Percentiles rank a stretch among this genome's conserved stretches.
phyloP scores from a whole-genome alignment of 1,140 invertebrate species.

The Caenorhabditis latens region DNA sequence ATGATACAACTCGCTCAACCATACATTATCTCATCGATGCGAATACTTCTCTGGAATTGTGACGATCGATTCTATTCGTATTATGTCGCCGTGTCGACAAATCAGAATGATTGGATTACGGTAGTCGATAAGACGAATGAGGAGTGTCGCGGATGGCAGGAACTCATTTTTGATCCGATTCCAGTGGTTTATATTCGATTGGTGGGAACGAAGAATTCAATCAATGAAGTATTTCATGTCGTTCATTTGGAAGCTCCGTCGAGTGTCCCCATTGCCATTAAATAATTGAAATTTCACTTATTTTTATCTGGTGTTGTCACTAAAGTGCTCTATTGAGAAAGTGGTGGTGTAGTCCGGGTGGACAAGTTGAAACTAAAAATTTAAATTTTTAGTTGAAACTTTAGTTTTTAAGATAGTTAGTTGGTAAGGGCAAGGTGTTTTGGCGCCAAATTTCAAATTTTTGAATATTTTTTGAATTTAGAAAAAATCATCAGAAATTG shows the following conservation, averaged over 20 bases:
- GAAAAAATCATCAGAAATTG: too few relatives aligned
- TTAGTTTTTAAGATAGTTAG: too few relatives aligned
- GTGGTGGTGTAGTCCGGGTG: too few relatives aligned
- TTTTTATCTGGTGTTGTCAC: too few relatives aligned
- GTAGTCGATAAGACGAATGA: constrained; percentile 85
- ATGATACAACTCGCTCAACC: constrained; percentile 95
- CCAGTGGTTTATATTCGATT: constrained; percentile 94
- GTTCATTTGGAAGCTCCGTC: constrained; percentile 95
- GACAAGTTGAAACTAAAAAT: too few relatives aligned
- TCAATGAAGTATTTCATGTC: constrained; percentile 90
- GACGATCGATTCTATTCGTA: constrained; percentile 96
- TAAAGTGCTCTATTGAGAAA: too few relatives aligned
- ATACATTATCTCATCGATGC: constrained; percentile 90
- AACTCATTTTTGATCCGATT: constrained; percentile 85
- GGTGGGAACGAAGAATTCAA: constrained; percentile 62
- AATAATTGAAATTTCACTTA: not conserved
- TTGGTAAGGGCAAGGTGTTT: too few relatives aligned
- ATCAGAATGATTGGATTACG: constrained; percentile 89
- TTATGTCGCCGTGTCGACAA: constrained; percentile 94
- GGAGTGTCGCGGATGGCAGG: constrained; percentile 87
- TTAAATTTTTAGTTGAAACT: too few relatives aligned
- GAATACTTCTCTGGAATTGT: constrained; percentile 95
- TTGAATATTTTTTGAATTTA: too few relatives aligned
- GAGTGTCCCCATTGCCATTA: constrained; percentile 31
- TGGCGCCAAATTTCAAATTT: too few relatives aligned